These are phyloP conservation scores for Bettongia penicillata DNA, from an alignment of 2,113 vertebrate species.

Conservation along the genomic window DNA sequence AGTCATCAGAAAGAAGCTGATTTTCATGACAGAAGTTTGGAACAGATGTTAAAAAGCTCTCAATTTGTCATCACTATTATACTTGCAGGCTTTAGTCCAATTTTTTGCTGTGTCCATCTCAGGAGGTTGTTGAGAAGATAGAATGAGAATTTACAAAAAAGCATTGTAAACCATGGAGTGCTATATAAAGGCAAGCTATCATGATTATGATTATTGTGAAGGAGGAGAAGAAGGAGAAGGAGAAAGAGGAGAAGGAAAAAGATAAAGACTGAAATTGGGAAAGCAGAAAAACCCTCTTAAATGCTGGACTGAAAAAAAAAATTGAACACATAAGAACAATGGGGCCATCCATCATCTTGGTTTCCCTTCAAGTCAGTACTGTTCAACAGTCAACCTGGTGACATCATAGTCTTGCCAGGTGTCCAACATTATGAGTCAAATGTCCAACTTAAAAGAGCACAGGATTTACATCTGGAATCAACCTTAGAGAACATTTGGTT, in stretches of 20 bases:
- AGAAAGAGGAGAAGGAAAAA: background rate
- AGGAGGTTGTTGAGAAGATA: background rate
- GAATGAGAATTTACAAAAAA: background rate
- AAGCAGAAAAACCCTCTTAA: background rate
- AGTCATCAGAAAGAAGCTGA: slow-evolving; percentile 5
- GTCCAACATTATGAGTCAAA: too few species aligned
- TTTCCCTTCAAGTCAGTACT: background rate
- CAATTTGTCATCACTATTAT: background rate
- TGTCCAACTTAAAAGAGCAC: background rate
- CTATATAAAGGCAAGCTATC: background rate
- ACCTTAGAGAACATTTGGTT: too few species aligned
- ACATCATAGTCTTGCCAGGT: background rate
- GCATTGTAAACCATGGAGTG: background rate
- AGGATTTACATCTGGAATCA: too few species aligned
- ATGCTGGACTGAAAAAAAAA: background rate
- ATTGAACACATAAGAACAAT: background rate
- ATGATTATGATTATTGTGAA: background rate
- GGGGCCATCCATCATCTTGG: background rate
- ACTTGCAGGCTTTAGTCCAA: background rate
- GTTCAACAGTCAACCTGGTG: background rate
- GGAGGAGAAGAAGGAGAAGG: background rate
- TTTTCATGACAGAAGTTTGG: slow-evolving; percentile 17
- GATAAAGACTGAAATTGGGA: background rate
- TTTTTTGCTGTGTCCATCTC: background rate
- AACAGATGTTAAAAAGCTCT: background rate